Evolutionary conservation across 2,113 vertebrate species (phyloP).

Genomic region (Campylomormyrus tamandua): DNA sequence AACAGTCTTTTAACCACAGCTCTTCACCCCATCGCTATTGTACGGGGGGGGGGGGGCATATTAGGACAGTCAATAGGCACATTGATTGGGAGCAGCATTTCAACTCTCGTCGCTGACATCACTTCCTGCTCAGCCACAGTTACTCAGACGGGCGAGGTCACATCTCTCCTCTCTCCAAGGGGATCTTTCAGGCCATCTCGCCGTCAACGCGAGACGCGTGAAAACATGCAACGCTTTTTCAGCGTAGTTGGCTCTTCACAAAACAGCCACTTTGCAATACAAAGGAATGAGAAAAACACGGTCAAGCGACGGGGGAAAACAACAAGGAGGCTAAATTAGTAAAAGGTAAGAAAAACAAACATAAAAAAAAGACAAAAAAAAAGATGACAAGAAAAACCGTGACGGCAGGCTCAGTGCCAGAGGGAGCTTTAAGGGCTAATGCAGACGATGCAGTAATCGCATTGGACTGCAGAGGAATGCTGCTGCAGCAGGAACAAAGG

Average conservation of each 20-base stretch:
- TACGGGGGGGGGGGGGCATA: neutral
- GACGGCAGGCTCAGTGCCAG: neutral
- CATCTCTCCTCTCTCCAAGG: neutral
- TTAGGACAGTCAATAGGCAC: neutral
- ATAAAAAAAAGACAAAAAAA: neutral
- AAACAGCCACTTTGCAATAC: neutral
- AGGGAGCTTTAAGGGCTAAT: neutral
- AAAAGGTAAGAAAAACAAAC: slow-evolving; percentile 8
- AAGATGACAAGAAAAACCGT: neutral
- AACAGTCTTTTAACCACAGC: neutral
- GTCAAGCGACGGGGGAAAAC: neutral
- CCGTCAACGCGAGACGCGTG: neutral
- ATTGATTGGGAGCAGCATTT: neutral
- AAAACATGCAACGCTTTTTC: neutral
- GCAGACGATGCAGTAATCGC: neutral
- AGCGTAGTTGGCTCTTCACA: neutral
- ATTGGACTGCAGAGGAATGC: neutral
- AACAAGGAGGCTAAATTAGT: neutral
- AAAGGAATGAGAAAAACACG: neutral
- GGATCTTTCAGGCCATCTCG: neutral
- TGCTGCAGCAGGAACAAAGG: neutral
- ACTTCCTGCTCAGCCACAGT: neutral
- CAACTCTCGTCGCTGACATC: neutral
- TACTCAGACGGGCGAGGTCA: neutral
- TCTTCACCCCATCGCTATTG: neutral